phyloP scores from a whole-genome alignment of 2,113 vertebrate species.

The Cavia aperea region DNA sequence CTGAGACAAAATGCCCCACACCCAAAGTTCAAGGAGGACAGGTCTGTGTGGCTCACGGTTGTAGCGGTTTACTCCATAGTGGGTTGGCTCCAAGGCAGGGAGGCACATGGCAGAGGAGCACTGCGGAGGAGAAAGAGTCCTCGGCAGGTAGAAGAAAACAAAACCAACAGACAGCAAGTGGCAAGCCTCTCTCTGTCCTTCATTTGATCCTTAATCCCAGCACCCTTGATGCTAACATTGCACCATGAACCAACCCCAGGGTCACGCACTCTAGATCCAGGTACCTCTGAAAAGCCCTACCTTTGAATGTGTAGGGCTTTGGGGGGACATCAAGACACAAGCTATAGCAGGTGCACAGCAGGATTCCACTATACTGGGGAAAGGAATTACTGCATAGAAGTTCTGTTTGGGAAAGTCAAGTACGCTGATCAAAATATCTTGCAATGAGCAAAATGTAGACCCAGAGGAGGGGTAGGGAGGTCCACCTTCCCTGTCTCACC shows the following conservation, averaged over 20 bases:
- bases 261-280: neutral
- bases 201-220: neutral
- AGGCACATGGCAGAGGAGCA: neutral
- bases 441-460: neutral
- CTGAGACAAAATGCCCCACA: neutral
- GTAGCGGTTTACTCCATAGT: neutral
- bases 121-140: neutral
- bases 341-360: neutral
- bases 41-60: neutral
- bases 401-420: neutral
- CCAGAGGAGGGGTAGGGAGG: neutral
- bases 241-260: neutral
- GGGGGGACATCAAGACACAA: neutral
- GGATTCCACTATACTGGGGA: neutral
- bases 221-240: neutral
- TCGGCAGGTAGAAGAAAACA: neutral
- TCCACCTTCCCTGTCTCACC: too few species aligned
- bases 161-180: neutral
- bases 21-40: neutral
- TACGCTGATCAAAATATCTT: accelerated
- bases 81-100: neutral
- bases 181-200: neutral
- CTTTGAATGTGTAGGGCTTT: neutral
- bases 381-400: neutral
- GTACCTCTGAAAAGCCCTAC: neutral